Base-by-base conservation (phyloP, 2,797 vertebrate species). In the Anguilla anguilla region DNA sequence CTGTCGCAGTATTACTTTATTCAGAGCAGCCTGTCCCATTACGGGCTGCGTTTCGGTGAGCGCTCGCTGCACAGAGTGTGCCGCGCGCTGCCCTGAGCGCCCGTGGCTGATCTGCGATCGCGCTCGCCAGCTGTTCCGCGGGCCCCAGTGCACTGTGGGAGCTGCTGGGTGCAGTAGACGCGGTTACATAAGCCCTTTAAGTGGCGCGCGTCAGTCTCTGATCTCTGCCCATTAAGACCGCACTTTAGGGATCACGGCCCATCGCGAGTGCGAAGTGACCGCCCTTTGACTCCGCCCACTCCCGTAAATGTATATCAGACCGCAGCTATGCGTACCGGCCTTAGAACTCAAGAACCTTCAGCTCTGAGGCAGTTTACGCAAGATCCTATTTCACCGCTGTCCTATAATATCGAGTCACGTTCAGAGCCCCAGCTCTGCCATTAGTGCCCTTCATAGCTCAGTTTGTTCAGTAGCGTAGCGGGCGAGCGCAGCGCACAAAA, bases 71-170 rank as follows among this genome's bases (percentile, higher is more conserved):
- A 35, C 11, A 11, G 35, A 9, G 35, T 35, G 69, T 46, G 77
- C 43, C 3, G 77, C 49, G 77, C 0, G 39, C 39, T 7, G 43
- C 77, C 39, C 39, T 46, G 77, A 81, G 43, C 77, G 49, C 39
- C 49, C 22, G 43, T 49, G n/a, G 77, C 77, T 49, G 39, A 81
- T 46, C 43, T 49, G 35, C 13, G 31, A 77, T 43, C 39, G 77
- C n/a, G 77, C 7, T 22, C 5, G 49, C 77, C 39, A 46, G 77
- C 77, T 81, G 77, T 81, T 81, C 22, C 4, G 19, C 4, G 31
- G 77, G 77, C 77, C 19, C 77, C 77, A 49, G 43, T 49, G 77
- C 77, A 81, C 77, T 81, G 77, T 49, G 77, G 77, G 19, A 81
- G 79, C 28, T 51, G 43, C 79, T 9, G 79, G 79, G 22, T 6